Evolutionary conservation across 1,140 invertebrate species (phyloP).

Genomic region (Macrosteles quadrilineatus): DNA sequence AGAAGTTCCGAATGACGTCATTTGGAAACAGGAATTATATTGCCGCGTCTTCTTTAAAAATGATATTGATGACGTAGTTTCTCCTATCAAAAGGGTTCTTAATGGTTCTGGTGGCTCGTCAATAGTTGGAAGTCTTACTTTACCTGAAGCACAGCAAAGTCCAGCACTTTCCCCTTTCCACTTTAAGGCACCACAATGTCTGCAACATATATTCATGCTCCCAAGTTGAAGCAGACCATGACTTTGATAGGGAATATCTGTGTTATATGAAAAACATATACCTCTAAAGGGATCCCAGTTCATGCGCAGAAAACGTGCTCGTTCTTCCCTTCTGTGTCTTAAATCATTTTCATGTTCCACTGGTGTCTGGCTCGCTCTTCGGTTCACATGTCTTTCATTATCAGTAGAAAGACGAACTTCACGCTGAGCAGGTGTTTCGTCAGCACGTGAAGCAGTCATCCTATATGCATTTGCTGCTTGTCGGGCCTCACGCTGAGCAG

Average conservation of each 20-base stretch:
- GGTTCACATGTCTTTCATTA: no score
- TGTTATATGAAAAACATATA: not conserved
- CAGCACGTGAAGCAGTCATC: no score
- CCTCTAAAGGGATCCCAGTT: no score
- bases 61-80: not conserved
- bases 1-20: slow-evolving; percentile 50
- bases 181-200: slow-evolving; percentile 45
- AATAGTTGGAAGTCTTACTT: slow-evolving; percentile 37
- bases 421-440: no score
- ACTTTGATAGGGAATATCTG: not conserved
- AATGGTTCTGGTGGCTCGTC: slow-evolving; percentile 32
- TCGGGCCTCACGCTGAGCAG: no score
- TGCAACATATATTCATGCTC: slow-evolving; percentile 41
- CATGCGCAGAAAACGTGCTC: no score
- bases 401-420: no score
- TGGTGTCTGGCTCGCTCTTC: no score
- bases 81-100: slow-evolving; percentile 21
- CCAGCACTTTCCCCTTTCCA: slow-evolving; percentile 46
- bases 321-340: no score
- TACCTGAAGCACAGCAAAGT: slow-evolving; percentile 43
- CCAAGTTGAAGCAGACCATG: slow-evolving; percentile 28
- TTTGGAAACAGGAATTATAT: no score
- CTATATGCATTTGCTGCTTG: no score
- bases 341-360: no score
- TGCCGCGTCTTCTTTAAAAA: not conserved